Percentiles rank a stretch among this genome's conserved stretches.
These are phyloP conservation scores for Proteles cristata DNA, from an alignment of 2,113 vertebrate genomes.

Conservation along the genomic window DNA sequence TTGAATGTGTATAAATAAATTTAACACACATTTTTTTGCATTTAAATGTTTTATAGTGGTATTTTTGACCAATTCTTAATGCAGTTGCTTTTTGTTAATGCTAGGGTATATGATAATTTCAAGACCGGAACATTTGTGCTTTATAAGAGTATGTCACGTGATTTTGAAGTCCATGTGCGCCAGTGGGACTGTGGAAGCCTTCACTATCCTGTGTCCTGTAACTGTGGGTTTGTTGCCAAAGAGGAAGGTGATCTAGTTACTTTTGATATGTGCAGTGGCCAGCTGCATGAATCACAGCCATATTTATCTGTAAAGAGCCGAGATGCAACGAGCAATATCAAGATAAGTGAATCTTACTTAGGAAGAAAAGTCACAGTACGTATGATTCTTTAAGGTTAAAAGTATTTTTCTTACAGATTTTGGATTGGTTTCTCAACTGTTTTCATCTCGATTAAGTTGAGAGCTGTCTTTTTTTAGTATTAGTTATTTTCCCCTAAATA, in stretches of 20 bases:
- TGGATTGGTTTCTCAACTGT: not conserved
- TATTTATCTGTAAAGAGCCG: constrained; percentile 90
- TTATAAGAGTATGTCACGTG: constrained; percentile 87
- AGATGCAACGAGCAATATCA: constrained; percentile 86
- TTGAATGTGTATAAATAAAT: not conserved
- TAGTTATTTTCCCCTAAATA: not conserved
- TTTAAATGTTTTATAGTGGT: not conserved
- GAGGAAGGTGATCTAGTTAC: constrained; percentile 88
- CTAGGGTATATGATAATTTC: constrained; percentile 93
- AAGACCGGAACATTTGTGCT: constrained; percentile 94
- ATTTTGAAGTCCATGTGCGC: constrained; percentile 93
- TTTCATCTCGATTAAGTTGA: not conserved
- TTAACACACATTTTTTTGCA: not conserved
- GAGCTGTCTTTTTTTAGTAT: not conserved
- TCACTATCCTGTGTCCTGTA: constrained; percentile 89
- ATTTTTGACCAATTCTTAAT: constrained; percentile 17
- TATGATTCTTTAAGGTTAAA: constrained; percentile 48
- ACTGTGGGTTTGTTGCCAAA: constrained; percentile 91
- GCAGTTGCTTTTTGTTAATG: not conserved
- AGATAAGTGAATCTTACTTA: constrained; percentile 92
- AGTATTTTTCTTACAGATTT: not conserved
- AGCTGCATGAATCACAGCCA: constrained; percentile 89
- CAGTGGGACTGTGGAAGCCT: constrained; percentile 95
- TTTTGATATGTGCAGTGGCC: constrained; percentile 94
- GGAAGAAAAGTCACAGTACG: constrained; percentile 96